Evolutionary conservation across 2,797 vertebrate genomes (phyloP), one percentile per base, ranked within the genome.

Genomic region (Alauda arvensis): DNA sequence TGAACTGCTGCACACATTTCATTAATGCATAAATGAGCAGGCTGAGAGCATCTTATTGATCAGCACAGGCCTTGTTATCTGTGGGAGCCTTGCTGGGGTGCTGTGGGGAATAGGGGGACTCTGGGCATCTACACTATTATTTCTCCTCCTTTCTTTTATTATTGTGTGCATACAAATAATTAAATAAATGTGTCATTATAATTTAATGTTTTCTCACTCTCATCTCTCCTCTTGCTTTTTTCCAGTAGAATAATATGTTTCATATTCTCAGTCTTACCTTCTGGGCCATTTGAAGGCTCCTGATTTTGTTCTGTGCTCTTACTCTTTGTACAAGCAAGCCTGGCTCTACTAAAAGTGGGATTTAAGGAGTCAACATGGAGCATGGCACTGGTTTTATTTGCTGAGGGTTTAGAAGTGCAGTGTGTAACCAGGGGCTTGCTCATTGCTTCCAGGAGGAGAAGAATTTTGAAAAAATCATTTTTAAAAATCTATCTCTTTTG

Each of bases 1-100:
- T 55, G 76, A 91, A 68, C 76, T 88, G 86, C 88, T 87, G 89
- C 91, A 85, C 62, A 59, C 88, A 67, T 92, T 94, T 93, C 72
- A 85, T 89, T 91, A 94, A 80, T 76, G 81, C 66, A 88, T 46
- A 77, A 94, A 91, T 77, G 81, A 89, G 62, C 72, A 83, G 69
- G 46, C 81, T 87, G 83, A 91, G 82, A 86, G 86, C 85, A 91
- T 52, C 56, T 8, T 85, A 91, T 83, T 92, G 93, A 92, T 93
- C 81, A 89, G 87, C 61, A 86, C 31, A 37, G 43, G 69, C 84
- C 88, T 91, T 0, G 0, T 91, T 94, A 93, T 88, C 86, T 77
- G 51, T 48, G 46, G 11, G 45, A 34, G 68, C 43, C 85, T 65
- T 69, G 68, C 66, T 80, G 71, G 40, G 59, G 40, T 77, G 34